A percentile compares a stretch with the other conserved stretches of the same genome.
Evolutionary conservation across 2,113 vertebrate species (phyloP).

Genomic region (Promerops cafer): DNA sequence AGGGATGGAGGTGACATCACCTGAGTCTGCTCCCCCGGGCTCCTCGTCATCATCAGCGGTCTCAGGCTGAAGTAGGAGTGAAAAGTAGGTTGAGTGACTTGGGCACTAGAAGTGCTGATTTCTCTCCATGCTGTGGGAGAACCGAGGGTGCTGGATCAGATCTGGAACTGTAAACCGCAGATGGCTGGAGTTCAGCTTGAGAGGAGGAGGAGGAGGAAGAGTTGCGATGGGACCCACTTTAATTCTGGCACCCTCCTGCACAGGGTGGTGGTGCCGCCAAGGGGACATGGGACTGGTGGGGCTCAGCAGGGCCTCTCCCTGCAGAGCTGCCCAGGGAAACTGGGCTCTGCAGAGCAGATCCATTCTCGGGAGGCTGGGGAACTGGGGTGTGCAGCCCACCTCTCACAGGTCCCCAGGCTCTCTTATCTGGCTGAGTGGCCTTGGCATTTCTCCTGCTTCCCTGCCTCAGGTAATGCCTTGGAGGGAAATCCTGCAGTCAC

Average conservation of each 20-base stretch:
- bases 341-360: background rate
- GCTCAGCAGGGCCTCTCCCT: background rate
- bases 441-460: background rate
- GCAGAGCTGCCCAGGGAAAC: background rate
- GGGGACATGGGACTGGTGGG: background rate
- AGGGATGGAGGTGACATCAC: background rate
- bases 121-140: background rate
- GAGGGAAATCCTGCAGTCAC: background rate
- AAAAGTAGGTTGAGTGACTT: constrained; percentile 13
- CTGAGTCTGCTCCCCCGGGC: background rate
- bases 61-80: background rate
- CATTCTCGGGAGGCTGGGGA: accelerated
- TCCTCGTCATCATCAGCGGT: background rate
- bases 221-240: background rate
- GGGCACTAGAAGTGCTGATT: background rate
- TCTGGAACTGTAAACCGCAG: background rate
- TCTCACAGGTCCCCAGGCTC: no score
- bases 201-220: background rate
- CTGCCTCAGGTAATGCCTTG: background rate
- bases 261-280: background rate
- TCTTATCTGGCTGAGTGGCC: background rate
- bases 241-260: background rate
- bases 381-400: background rate
- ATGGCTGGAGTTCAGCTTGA: background rate
- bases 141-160: background rate